Conservation (phyloP, 2,797 vertebrate genomes). For the Danio jaintianensis region DNA sequence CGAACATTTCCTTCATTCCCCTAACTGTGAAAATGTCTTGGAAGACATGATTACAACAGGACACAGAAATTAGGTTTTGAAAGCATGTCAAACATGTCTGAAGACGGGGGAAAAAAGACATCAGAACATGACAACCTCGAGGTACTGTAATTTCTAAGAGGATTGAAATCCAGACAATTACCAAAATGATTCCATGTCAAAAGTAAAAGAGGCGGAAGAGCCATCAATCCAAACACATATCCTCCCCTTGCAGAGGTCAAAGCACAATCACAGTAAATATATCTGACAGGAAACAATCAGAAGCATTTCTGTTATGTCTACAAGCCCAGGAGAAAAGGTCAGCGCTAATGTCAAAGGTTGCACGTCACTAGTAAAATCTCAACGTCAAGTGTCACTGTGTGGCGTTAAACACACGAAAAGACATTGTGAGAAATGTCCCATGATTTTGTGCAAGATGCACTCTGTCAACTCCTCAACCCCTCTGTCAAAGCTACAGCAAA, state of each 20-base stretch:
- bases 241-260: conserved; percentile 26
- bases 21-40: conserved; percentile 21
- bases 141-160: not conserved
- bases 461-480: not conserved
- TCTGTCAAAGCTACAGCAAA: not conserved
- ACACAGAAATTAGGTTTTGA: conserved; percentile 30
- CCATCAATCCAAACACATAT: conserved; percentile 16
- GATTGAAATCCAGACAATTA: conserved; percentile 12
- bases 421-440: conserved; percentile 17
- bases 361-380: not conserved
- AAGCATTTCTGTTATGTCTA: conserved; percentile 16
- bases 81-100: conserved; percentile 17
- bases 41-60: conserved; percentile 23
- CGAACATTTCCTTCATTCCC: conserved; percentile 9
- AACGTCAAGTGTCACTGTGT: not conserved
- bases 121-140: not conserved
- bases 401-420: not conserved
- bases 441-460: conserved; percentile 7
- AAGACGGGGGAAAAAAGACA: conserved; percentile 13
- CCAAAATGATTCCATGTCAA: conserved; percentile 37
- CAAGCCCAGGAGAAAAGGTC: conserved; percentile 3
- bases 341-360: conserved; percentile 14
- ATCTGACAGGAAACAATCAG: conserved; percentile 29
- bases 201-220: not conserved
- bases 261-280: conserved; percentile 29